phyloP scores from a whole-genome alignment of 2,113 vertebrate genomes.

The Oreochromis tanganicae region DNA sequence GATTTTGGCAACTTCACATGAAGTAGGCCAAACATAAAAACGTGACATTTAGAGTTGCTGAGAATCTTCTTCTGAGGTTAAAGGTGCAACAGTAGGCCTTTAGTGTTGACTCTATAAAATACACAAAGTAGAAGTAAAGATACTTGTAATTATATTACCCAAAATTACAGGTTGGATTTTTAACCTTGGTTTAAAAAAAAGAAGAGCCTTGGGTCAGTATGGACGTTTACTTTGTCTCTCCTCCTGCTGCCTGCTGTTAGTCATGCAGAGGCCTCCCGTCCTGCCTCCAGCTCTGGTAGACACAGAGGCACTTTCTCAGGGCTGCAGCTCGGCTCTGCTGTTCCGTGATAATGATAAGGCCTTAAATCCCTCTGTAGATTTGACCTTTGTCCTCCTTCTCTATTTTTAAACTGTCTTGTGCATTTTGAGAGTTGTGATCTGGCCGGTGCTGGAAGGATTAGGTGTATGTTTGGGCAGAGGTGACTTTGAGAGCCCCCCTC shows the following conservation, averaged over 20 bases:
- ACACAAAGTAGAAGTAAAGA: not conserved
- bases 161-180: not conserved
- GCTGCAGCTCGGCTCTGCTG: conserved; percentile 36
- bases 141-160: not conserved
- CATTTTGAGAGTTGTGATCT: conserved; percentile 36
- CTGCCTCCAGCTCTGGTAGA: conserved; percentile 12
- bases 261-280: conserved; percentile 10
- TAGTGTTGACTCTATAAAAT: not conserved
- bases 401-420: conserved; percentile 68
- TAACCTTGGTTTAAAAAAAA: not conserved
- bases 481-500: conserved; percentile 53
- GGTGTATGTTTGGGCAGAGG: conserved; percentile 68
- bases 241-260: conserved; percentile 17
- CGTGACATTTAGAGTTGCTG: not conserved
- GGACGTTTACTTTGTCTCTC: not conserved
- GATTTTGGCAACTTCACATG: not conserved
- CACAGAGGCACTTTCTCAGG: conserved; percentile 51
- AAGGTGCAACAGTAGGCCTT: not conserved
- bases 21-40: not conserved
- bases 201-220: not conserved
- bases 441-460: conserved; percentile 53
- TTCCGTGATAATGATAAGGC: conserved; percentile 72
- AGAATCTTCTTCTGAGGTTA: not conserved
- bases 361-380: conserved; percentile 70
- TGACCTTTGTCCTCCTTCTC: conserved; percentile 67